Base-by-base conservation (phyloP, 2,113 vertebrate genomes). In the Sterna hirundo region DNA sequence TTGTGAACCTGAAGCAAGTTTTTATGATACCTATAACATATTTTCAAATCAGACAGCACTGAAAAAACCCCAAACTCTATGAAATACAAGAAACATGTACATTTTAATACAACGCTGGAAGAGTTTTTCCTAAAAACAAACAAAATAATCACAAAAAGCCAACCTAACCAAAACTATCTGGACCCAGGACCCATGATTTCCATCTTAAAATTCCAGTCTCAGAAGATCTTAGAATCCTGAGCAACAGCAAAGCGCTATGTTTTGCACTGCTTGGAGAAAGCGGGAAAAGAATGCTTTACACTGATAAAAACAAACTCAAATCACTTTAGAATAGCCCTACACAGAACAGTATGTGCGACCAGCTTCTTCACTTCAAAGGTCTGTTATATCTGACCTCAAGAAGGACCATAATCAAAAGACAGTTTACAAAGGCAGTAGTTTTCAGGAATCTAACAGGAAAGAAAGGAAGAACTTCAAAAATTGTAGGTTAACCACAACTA, bases 331-430 rank as follows among this genome's bases (percentile, higher is more conserved):
- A 29, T 8, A 78, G 32, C 32, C 42, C 61, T 58, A 62, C 10
- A 4, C 4, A 38, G 23, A 13, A 44, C 21, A 66, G 5, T 5
- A 70, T 1, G 52, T 10, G 38, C 0, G 0, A 58, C 12, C 57
- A 49, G 38, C 38, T 65, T 44, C 40, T 69, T 76, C 61, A 42
- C 22, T 74, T 58, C 66, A 49, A 30, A 42, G 26, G 16, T 46
- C 47, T 74, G 23, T 68, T 51, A 21, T 3, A 44, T 5, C 11
- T 13, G 26, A 79, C 38, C 42, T 74, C 44, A 69, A 21, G 36
- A 74, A 83, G 16, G 29, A 51, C 11, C 42, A 75, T 10, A 78
- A 62, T 34, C 46, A 68, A 46, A 58, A 78, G n/a, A 68, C 3
- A 27, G 34, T 25, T 69, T 57, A 57, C 21, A 47, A 34, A 47